Evolutionary conservation across 2,797 vertebrate species (phyloP).

Genomic region (Sebastes matsubarae): DNA sequence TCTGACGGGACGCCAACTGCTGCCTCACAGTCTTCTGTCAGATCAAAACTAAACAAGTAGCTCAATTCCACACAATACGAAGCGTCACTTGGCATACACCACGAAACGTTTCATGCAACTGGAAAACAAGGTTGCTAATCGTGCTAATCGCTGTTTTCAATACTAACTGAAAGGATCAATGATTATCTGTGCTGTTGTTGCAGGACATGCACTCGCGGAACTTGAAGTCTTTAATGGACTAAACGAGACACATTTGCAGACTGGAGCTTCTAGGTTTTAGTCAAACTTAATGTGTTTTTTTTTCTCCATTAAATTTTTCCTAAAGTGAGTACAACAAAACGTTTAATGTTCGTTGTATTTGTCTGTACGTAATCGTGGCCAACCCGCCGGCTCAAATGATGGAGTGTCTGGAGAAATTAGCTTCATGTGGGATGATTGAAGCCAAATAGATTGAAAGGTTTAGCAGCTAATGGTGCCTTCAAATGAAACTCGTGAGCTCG

Average conservation of each 20-base stretch:
- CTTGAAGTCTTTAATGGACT: not conserved
- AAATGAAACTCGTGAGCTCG: too few species aligned
- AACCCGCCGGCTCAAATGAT: not conserved
- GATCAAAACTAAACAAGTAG: not conserved
- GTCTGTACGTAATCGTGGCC: not conserved
- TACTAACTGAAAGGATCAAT: not conserved
- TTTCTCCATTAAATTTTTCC: not conserved
- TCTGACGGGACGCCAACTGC: slow-evolving; percentile 13
- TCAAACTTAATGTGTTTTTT: not conserved
- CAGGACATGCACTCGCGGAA: not conserved
- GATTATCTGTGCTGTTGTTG: not conserved
- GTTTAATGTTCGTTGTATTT: not conserved
- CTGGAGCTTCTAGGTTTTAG: not conserved
- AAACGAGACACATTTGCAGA: slow-evolving; percentile 2
- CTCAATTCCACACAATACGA: not conserved
- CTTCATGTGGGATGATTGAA: not conserved
- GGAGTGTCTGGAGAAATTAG: not conserved
- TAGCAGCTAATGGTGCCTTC: not conserved
- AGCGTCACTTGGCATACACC: not conserved
- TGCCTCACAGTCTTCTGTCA: slow-evolving; percentile 35
- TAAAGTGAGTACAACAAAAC: not conserved
- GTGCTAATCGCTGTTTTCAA: too few species aligned
- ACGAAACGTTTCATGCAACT: not conserved
- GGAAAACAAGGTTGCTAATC: not conserved
- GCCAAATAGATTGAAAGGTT: not conserved